These are phyloP conservation scores for Lampris megalopsis DNA, from an alignment of 2,113 vertebrate species.

Conservation along the genomic window DNA sequence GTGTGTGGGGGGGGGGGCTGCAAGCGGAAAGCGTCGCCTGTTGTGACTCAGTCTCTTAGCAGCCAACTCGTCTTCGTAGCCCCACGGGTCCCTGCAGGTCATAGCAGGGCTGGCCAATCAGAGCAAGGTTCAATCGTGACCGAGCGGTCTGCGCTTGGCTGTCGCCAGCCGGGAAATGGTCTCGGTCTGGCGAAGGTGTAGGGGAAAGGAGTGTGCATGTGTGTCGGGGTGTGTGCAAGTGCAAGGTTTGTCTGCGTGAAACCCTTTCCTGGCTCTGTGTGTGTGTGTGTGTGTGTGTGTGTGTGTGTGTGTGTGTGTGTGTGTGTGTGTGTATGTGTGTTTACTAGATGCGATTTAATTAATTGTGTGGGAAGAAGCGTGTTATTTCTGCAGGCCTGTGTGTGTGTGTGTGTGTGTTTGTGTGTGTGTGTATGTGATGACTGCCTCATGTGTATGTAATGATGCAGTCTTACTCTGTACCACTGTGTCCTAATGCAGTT, in stretches of 20 bases:
- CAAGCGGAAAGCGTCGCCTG: slow-evolving; percentile 51
- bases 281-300: background rate
- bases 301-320: slow-evolving; percentile 3
- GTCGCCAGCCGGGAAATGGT: slow-evolving; percentile 38
- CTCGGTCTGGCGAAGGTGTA: slow-evolving; percentile 22
- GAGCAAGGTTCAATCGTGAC: slow-evolving; percentile 41
- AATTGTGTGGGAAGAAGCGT: slow-evolving; percentile 21
- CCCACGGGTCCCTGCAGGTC: slow-evolving; percentile 57
- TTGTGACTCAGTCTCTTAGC: slow-evolving; percentile 77
- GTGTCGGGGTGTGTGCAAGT: background rate
- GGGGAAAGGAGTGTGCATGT: background rate
- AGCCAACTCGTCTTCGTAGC: slow-evolving; percentile 71
- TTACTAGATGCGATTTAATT: slow-evolving; percentile 41
- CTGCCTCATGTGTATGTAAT: background rate
- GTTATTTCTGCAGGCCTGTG: slow-evolving; percentile 11
- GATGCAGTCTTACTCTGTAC: slow-evolving; percentile 34
- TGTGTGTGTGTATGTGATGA: background rate
- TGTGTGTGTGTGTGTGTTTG: background rate
- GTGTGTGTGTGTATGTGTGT: background rate
- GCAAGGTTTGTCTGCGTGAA: too few species aligned
- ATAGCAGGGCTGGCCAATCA: slow-evolving; percentile 53
- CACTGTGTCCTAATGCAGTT: slow-evolving; percentile 61
- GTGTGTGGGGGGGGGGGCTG: slow-evolving; percentile 35
- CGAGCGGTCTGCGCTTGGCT: slow-evolving; percentile 45
- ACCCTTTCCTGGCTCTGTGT: background rate